Percentiles rank a stretch among this genome's conserved stretches.
phyloP scores from a whole-genome alignment of 2,888 invertebrate species.

The Tupiocoris notatus region DNA sequence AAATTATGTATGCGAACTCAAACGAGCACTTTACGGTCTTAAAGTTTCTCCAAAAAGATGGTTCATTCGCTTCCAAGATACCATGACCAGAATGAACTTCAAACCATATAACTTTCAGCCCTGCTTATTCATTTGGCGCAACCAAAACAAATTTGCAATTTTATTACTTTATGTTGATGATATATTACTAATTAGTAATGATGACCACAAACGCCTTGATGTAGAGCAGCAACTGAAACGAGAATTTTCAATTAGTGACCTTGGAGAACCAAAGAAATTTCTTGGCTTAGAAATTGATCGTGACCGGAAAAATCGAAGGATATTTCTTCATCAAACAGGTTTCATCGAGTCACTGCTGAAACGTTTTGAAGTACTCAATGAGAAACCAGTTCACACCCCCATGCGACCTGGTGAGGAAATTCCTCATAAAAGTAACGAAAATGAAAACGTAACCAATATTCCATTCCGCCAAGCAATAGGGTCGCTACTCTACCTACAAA shows the following conservation, averaged over 20 bases:
- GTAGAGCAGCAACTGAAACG: neutral
- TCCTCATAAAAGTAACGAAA: no score
- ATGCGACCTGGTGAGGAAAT: no score
- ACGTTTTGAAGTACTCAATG: neutral
- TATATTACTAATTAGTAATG: neutral
- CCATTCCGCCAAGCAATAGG: constrained; percentile 1
- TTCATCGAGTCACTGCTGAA: neutral
- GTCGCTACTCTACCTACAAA: neutral
- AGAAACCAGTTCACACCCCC: neutral
- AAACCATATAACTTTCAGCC: constrained; percentile 5
- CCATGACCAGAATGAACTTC: neutral
- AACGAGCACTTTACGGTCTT: neutral
- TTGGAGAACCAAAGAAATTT: constrained; percentile 13
- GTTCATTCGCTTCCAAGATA: constrained; percentile 2
- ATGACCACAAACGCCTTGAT: neutral
- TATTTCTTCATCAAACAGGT: neutral
- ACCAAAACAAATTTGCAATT: no score
- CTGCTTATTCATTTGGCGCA: constrained; percentile 2
- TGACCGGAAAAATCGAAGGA: neutral
- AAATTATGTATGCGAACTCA: neutral
- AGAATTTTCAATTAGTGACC: neutral
- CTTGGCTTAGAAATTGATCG: constrained; percentile 1
- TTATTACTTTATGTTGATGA: constrained; percentile 5
- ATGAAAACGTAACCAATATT: neutral
- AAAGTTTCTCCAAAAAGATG: constrained; percentile 10